These are phyloP conservation scores for Hyalella azteca DNA, from an alignment of 2,888 invertebrate genomes.

Conservation along the genomic window DNA sequence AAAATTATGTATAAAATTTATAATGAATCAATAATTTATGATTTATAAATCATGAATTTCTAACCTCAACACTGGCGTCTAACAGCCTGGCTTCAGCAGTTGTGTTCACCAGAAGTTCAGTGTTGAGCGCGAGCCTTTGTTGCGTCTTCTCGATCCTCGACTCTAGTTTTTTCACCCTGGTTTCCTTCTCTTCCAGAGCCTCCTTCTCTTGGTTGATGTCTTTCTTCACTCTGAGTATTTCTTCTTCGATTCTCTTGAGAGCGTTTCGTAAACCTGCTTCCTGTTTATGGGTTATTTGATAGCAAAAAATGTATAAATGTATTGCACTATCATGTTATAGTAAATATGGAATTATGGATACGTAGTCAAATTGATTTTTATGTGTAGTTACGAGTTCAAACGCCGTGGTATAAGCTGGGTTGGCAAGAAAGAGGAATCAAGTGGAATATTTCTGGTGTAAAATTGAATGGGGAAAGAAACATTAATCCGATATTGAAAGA, in stretches of 20 bases:
- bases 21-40: neutral
- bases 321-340: no score
- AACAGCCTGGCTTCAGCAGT: conserved; percentile 35
- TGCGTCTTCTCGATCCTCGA: conserved; percentile 42
- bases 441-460: no score
- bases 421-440: no score
- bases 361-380: no score
- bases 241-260: neutral
- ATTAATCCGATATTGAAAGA: no score
- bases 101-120: conserved; percentile 43
- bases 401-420: no score
- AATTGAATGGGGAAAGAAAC: no score
- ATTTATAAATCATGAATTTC: conserved; percentile 5
- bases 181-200: conserved; percentile 16
- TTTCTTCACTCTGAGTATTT: neutral
- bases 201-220: conserved; percentile 46
- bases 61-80: conserved; percentile 47
- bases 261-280: conserved; percentile 6
- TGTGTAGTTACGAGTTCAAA: no score
- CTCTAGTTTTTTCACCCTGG: conserved; percentile 23
- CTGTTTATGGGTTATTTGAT: neutral
- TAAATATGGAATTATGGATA: no score
- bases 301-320: no score
- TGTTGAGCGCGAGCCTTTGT: conserved; percentile 44
- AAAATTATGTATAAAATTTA: neutral